Conservation (phyloP, 2,113 vertebrate genomes). For the Clarias batrachus region DNA sequence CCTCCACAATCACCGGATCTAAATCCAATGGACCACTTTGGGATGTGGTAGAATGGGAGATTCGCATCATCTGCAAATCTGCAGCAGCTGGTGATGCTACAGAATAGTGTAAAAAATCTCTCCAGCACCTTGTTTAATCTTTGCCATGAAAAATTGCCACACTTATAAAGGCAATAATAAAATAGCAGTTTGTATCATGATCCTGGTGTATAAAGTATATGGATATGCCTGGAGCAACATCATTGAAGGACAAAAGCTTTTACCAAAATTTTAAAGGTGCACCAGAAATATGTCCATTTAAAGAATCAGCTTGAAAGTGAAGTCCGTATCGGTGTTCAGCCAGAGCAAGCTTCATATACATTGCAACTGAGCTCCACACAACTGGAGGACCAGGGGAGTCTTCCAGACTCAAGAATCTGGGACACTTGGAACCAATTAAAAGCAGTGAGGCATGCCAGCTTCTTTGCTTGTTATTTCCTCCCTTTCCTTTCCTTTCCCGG, state of each 20-base stretch:
- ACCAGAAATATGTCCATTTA: slow-evolving; percentile 52
- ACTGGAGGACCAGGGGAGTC: slow-evolving; percentile 38
- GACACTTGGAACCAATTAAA: slow-evolving; percentile 63
- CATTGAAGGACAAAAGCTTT: slow-evolving; percentile 33
- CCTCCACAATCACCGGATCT: no score
- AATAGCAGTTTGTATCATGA: background rate
- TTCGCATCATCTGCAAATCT: no score
- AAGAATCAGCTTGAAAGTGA: slow-evolving; percentile 48
- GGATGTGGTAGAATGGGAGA: no score
- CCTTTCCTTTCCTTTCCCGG: slow-evolving; percentile 23
- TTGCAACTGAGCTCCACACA: slow-evolving; percentile 35
- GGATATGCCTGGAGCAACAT: background rate
- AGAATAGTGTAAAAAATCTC: no score
- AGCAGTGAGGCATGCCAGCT: slow-evolving; percentile 49
- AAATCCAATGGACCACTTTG: no score
- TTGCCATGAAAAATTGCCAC: no score
- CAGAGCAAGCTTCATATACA: background rate
- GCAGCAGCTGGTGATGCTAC: no score
- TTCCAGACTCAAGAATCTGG: slow-evolving; percentile 50
- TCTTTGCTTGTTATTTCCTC: slow-evolving; percentile 23
- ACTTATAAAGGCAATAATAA: no score
- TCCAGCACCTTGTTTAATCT: no score
- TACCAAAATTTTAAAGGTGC: slow-evolving; percentile 47
- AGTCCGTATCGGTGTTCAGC: slow-evolving; percentile 44
- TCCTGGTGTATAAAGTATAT: background rate